A percentile compares a stretch with the other conserved stretches of the same genome.
Evolutionary conservation across 2,888 invertebrate species (phyloP).

Genomic region (Druceiella hillmani): DNA sequence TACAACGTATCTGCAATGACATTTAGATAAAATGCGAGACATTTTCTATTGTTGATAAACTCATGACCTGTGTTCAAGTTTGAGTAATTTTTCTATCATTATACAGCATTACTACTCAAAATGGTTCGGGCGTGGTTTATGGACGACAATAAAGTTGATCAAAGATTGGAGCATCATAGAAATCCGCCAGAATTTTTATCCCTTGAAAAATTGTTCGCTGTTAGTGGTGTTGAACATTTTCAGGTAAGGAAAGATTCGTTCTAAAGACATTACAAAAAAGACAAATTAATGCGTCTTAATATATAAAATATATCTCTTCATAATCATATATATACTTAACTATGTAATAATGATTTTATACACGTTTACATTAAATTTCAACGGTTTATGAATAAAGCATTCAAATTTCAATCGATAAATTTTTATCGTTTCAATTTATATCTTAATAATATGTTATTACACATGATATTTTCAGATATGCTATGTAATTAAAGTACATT

Average conservation of each 20-base stretch:
- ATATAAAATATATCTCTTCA: background rate
- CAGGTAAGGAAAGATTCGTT: conserved; percentile 52
- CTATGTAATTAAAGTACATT: no score
- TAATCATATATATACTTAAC: conserved; percentile 4
- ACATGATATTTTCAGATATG: no score
- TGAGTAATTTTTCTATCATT: no score
- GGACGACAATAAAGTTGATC: conserved; percentile 64
- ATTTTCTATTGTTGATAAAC: no score
- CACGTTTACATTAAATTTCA: conserved; percentile 6
- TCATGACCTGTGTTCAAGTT: no score
- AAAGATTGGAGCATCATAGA: conserved; percentile 76
- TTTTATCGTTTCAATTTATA: conserved; percentile 5
- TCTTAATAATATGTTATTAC: no score
- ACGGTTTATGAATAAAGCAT: conserved; percentile 3
- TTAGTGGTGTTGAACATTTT: conserved; percentile 87
- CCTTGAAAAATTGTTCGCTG: conserved; percentile 58
- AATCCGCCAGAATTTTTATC: conserved; percentile 68
- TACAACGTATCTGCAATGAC: no score
- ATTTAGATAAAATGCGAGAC: no score
- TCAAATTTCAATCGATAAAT: conserved; percentile 6
- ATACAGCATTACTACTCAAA: no score
- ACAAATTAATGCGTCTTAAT: background rate
- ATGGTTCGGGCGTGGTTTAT: conserved; percentile 92
- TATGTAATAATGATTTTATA: conserved; percentile 3
- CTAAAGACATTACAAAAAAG: background rate